Evolutionary conservation across 2,797 vertebrate species (phyloP).

Genomic region (Alosa sapidissima): DNA sequence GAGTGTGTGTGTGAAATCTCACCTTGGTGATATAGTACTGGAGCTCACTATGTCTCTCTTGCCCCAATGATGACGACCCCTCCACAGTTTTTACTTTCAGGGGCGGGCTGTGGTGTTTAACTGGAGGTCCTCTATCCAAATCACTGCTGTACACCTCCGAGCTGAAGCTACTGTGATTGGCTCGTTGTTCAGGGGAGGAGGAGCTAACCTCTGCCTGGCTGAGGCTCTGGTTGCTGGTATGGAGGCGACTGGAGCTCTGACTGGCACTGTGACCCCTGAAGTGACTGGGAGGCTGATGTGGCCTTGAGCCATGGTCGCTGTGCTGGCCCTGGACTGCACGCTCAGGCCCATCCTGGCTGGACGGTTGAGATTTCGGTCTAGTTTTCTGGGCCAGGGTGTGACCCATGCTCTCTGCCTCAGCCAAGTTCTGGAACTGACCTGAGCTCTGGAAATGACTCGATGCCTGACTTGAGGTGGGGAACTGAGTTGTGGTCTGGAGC

Average conservation of each 20-base stretch:
- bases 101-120: slow-evolving; percentile 21
- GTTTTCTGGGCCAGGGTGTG: not conserved
- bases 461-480: not conserved
- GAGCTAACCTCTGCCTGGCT: slow-evolving; percentile 17
- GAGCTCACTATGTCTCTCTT: slow-evolving; percentile 46
- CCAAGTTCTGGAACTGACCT: not conserved
- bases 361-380: not conserved
- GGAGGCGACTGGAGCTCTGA: not conserved
- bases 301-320: not conserved
- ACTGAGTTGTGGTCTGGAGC: not conserved
- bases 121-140: slow-evolving; percentile 14
- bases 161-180: slow-evolving; percentile 25
- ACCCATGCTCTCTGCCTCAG: not conserved
- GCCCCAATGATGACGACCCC: not conserved
- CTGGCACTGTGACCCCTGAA: not conserved
- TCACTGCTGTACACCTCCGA: not conserved
- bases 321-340: not conserved
- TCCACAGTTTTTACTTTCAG: not conserved
- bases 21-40: slow-evolving; percentile 53
- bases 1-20: not conserved
- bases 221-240: not conserved
- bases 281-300: not conserved
- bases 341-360: not conserved
- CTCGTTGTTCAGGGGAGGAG: not conserved
- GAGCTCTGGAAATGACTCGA: not conserved